Base-by-base conservation (phyloP, 2,888 invertebrate genomes). In the Rotaria socialis region DNA sequence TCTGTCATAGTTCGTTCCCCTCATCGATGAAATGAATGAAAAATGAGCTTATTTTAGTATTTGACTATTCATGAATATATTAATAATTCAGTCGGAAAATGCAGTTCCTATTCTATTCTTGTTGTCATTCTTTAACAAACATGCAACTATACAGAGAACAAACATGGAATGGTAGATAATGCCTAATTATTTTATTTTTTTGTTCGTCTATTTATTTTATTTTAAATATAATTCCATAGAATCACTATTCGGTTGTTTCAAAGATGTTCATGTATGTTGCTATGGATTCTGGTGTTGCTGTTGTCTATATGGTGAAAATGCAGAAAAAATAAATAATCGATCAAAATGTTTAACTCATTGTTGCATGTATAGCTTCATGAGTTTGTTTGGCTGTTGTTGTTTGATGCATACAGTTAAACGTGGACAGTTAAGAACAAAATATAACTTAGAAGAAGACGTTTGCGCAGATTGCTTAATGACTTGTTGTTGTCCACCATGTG, bases 31-130 rank as follows among this genome's bases (percentile, higher is more conserved):
- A 67, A 35, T 35, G 67, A 16, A 67, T 67, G 67, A 35, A 67
- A 67, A 19, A 35, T 67, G 67, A 67, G 35, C 67, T 67, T 14
- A 7, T 67, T 11, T 41, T 35, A 1, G 16, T 67, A 19, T 67
- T 41, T 67, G 19, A 67, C 35, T 67, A 67, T 67, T 67, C 67
- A 67, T 67, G 67, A 67, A 35, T 67, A 67, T 67, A 27, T 67
- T 67, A 19, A 67, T 35, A 41, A 67, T 35, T 67, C 67, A 19
- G 35, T 27, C 16, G 16, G 67, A 67, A 67, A 41, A 67, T 35
- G 35, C 67, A 67, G 35, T 67, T 41, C 16, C 16, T 41, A 67
- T 67, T 67, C 35, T 27, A 67, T 41, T 67, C 67, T 4, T 67
- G 35, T 41, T 7, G 16, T 67, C 7, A 67, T 19, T 7, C 35